phyloP scores from a whole-genome alignment of 2,888 invertebrate species.

The Seladonia tumulorum region DNA sequence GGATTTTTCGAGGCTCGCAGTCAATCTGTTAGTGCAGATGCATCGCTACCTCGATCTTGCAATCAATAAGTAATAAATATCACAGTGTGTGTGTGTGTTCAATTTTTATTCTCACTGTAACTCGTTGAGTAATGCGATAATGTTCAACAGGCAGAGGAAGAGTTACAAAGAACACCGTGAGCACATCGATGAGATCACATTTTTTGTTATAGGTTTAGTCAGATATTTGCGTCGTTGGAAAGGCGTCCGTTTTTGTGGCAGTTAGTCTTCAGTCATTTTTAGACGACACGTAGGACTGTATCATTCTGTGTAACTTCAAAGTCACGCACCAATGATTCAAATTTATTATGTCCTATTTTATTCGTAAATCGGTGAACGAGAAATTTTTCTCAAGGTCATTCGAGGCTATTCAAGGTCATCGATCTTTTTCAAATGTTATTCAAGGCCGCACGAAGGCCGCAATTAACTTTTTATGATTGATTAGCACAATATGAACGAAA shows the following conservation, averaged over 20 bases:
- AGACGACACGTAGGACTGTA: constrained; percentile 14
- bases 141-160: neutral
- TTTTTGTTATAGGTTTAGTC: constrained; percentile 42
- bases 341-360: neutral
- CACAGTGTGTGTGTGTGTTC: neutral
- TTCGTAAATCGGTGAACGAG: neutral
- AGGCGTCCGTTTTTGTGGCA: neutral
- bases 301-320: neutral
- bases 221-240: constrained; percentile 20
- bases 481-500: neutral
- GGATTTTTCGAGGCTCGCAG: too few relatives aligned
- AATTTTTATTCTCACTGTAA: neutral
- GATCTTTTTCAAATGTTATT: too few relatives aligned
- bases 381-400: too few relatives aligned
- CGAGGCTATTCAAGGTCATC: too few relatives aligned
- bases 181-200: constrained; percentile 51
- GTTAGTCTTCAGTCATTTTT: constrained; percentile 15
- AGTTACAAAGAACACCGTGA: constrained; percentile 12
- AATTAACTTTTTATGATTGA: too few relatives aligned
- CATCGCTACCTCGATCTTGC: neutral
- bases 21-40: too few relatives aligned
- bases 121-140: constrained; percentile 11
- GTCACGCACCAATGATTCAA: too few relatives aligned
- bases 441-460: too few relatives aligned
- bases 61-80: neutral